Conservation (phyloP, 2,797 vertebrate species). For the Peromyscus aztecus region DNA sequence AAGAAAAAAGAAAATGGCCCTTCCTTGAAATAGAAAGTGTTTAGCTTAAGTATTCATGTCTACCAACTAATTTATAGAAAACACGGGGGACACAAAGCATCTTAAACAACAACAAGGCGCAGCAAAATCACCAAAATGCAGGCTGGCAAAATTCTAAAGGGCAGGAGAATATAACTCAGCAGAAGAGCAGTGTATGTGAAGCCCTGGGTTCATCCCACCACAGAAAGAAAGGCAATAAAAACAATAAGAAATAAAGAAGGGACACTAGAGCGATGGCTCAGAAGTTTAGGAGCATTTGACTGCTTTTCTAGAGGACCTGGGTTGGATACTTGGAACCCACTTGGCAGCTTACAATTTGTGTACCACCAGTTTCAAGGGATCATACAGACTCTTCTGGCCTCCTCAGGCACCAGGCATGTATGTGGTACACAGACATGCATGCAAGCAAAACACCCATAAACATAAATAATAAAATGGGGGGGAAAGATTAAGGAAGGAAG, state of each 20-base stretch:
- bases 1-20: neutral
- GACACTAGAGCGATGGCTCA: neutral
- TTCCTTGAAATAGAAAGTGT: neutral
- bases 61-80: constrained; percentile 29
- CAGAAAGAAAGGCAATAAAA: neutral
- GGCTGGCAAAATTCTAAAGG: neutral
- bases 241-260: neutral
- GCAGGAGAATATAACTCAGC: neutral
- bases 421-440: neutral
- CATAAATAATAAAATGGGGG: neutral
- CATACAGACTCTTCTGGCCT: neutral
- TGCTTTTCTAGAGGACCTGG: neutral
- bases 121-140: constrained; percentile 31
- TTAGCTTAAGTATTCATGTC: neutral
- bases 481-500: neutral
- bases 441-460: neutral
- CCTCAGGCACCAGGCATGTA: neutral
- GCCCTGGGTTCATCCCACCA: neutral
- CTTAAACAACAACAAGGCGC: neutral
- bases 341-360: neutral
- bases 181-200: neutral
- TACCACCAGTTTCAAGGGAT: neutral
- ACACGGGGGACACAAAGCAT: neutral
- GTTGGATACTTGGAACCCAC: neutral
- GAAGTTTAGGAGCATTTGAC: neutral